phyloP scores from a whole-genome alignment of 2,113 vertebrate genomes.

The Regulus satrapa region DNA sequence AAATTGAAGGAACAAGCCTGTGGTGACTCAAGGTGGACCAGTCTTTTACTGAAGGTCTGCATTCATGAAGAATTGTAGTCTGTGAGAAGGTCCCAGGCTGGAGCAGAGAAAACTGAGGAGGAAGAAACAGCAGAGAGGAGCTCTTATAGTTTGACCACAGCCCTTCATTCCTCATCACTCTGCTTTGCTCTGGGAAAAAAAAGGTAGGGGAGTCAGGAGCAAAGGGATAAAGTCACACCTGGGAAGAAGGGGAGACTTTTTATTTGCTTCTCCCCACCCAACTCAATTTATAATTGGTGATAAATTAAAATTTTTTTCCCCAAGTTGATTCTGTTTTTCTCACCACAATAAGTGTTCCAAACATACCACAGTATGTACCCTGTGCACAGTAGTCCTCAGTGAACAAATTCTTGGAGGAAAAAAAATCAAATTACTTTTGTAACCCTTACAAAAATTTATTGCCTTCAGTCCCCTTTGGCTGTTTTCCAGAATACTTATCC shows the following conservation, averaged over 20 bases:
- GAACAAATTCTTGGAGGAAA: background rate
- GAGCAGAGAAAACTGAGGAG: background rate
- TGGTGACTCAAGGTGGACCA: too few species aligned
- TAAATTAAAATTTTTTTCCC: background rate
- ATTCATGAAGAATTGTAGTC: background rate
- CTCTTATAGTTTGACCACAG: background rate
- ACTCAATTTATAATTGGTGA: background rate
- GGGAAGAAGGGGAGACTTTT: background rate
- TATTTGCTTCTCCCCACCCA: background rate
- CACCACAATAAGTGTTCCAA: background rate
- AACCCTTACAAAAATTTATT: background rate
- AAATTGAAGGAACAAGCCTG: background rate
- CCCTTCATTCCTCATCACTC: background rate
- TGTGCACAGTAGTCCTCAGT: background rate
- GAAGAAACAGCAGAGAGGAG: rapidly evolving
- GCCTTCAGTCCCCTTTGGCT: background rate
- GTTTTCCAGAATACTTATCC: background rate
- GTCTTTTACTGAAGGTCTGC: background rate
- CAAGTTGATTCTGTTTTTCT: background rate
- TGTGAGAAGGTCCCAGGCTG: background rate
- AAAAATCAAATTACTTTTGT: background rate
- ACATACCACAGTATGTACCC: background rate
- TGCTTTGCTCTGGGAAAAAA: background rate
- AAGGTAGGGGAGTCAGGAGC: background rate
- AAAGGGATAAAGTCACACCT: background rate